phyloP scores from a whole-genome alignment of 1,140 invertebrate genomes.

The Octopus sinensis region DNA sequence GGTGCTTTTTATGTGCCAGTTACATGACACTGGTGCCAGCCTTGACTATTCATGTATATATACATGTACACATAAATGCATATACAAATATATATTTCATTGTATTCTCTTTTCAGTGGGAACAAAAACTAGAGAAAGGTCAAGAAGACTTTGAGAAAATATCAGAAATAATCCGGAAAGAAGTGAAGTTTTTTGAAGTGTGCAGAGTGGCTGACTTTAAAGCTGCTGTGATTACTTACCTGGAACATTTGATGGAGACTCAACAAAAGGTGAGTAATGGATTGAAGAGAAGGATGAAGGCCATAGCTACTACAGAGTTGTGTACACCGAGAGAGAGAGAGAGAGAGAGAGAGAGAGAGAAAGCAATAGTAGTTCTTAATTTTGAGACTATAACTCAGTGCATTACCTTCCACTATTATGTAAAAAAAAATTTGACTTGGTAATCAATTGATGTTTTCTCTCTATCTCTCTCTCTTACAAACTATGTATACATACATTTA shows the following conservation, averaged over 20 bases:
- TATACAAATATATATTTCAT: not conserved
- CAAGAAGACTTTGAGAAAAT: constrained; percentile 96
- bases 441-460: not conserved
- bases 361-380: not conserved
- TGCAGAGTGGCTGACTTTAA: constrained; percentile 88
- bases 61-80: too few relatives aligned
- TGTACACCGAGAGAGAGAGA: not conserved
- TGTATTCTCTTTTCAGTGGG: constrained; percentile 68
- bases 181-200: constrained; percentile 89
- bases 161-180: constrained; percentile 91
- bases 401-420: not conserved
- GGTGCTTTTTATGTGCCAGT: too few relatives aligned
- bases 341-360: not conserved
- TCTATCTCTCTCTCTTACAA: not conserved
- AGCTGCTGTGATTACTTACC: constrained; percentile 79
- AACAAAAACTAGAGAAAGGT: constrained; percentile 89
- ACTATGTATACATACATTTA: too few relatives aligned
- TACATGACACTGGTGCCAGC: too few relatives aligned
- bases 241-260: constrained; percentile 90
- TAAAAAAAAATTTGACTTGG: not conserved
- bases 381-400: not conserved
- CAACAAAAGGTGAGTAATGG: constrained; percentile 78
- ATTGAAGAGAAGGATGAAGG: not conserved
- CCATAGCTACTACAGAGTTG: not conserved
- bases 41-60: too few relatives aligned